These are phyloP conservation scores for Eilema depressum DNA, from an alignment of 2,888 invertebrate genomes.

Conservation along the genomic window DNA sequence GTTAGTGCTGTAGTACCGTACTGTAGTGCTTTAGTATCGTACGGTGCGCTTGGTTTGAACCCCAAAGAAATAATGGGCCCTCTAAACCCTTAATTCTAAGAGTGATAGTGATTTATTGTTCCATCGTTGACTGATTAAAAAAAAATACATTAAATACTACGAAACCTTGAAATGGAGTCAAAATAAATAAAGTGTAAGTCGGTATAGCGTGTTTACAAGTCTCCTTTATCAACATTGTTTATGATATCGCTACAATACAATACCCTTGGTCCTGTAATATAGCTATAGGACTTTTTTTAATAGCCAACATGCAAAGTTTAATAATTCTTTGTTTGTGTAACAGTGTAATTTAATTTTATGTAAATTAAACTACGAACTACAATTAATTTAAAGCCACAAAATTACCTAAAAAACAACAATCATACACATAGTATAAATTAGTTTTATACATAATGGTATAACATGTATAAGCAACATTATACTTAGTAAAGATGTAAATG, in stretches of 20 bases:
- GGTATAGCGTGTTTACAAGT: constrained; percentile 50
- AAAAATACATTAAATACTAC: background rate
- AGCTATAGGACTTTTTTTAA: constrained; percentile 26
- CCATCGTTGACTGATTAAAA: background rate
- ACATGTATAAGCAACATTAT: no score
- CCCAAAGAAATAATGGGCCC: no score
- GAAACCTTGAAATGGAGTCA: background rate
- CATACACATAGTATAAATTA: background rate
- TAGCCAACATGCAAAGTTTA: constrained; percentile 35
- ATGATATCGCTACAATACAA: constrained; percentile 30
- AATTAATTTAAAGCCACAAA: background rate
- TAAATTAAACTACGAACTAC: background rate
- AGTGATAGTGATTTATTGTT: no score
- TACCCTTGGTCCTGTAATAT: constrained; percentile 18
- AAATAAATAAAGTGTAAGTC: constrained; percentile 16
- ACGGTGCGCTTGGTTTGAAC: no score
- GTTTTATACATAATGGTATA: no score
- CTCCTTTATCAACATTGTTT: constrained; percentile 34
- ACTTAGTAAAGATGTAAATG: no score
- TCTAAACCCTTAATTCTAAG: no score
- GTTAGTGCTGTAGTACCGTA: no score
- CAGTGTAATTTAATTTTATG: background rate
- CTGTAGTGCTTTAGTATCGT: no score
- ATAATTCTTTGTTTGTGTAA: background rate
- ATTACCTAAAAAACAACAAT: background rate